These are phyloP conservation scores for Nipponia nippon DNA, from an alignment of 2,113 vertebrate genomes.

Conservation along the genomic window DNA sequence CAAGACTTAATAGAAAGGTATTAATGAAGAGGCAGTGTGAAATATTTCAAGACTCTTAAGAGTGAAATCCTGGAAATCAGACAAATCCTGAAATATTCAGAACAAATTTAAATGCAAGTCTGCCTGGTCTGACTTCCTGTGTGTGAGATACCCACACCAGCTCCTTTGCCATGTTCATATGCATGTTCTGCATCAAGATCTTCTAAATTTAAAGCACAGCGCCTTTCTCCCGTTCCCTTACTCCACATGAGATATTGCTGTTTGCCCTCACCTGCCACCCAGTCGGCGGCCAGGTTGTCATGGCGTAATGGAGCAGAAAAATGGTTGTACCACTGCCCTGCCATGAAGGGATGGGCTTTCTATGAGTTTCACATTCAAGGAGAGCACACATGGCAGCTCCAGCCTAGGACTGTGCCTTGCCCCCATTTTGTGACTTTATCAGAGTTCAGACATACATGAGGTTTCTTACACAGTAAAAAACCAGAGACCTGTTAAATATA, in stretches of 20 bases:
- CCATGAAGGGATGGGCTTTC: neutral
- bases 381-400: neutral
- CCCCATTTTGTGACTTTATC: neutral
- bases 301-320: neutral
- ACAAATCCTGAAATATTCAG: neutral
- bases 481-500: neutral
- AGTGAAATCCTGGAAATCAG: neutral
- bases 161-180: neutral
- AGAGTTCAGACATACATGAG: neutral
- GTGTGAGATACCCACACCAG: accelerated
- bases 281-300: neutral
- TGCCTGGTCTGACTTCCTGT: neutral
- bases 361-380: neutral
- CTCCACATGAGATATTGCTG: neutral
- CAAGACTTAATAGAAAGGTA: neutral
- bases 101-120: neutral
- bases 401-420: neutral
- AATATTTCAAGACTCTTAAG: neutral
- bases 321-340: neutral
- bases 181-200: neutral
- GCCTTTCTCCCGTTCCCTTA: accelerated
- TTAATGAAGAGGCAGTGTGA: neutral
- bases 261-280: neutral
- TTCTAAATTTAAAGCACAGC: neutral
- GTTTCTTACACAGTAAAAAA: neutral